Base-by-base conservation (phyloP, 2,113 vertebrate genomes). In the Nesoenas mayeri region DNA sequence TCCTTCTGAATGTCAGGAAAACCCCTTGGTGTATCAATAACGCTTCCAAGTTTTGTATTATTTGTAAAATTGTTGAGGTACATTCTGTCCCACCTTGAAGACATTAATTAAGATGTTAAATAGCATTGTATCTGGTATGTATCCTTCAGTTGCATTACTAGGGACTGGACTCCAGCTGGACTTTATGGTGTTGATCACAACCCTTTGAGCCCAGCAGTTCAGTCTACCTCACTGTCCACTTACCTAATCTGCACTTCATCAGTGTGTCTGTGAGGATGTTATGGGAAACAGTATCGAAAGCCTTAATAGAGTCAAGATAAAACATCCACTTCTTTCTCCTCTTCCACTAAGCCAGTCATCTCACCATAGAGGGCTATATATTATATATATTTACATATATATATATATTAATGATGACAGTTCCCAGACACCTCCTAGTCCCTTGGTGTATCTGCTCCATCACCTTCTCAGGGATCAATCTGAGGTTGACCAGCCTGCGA, bases 251-350 rank as follows among this genome's bases (percentile, higher is more conserved):
- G 12, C 22, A 31, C 32, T 51, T 65, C 25, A 60, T 10, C 34
- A 19, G 12, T 31, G 53, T 58, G 15, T 62, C 36, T 42, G 12
- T 20, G 31, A 5, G 12, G 4, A 19, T 58, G 5, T 12, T 87
- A 47, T 40, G 40, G 40, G 40, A 40, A 40, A 40, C 40, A 40
- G 40, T 40, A 40, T 40, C 40, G 71, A 91, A 80, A 73, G 5
- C 24, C n/a, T 72, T 80, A 26, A n/a, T 28, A 38, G 1, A 14
- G 22, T 9, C 0, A 1, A 40, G 10, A 50, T 14, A n/a, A 84
- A 64, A 22, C 10, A 61, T n/a, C 13, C 2, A 0, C 11, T 84
- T 62, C 16, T 57, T 16, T 51, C 12, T 22, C 0, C 1, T 47
- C 10, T 25, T 82, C 24, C 64, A 67, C 24, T 13, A 74, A 40